Evolutionary conservation across 2,888 invertebrate species (phyloP).

Genomic region (Polydesmus complanatus): DNA sequence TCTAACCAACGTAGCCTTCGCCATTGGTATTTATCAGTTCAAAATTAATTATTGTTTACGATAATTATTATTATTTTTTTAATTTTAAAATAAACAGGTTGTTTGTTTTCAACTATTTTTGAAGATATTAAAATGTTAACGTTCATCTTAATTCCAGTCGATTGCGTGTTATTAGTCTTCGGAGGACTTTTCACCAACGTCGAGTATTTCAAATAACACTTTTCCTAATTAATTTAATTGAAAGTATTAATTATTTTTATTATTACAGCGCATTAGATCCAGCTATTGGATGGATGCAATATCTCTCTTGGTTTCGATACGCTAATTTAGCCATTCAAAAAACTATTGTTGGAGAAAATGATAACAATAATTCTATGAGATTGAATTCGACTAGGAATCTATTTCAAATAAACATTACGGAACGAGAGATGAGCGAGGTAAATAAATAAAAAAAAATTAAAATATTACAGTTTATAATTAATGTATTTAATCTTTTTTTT

Average conservation of each 20-base stretch:
- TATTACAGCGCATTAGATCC: conserved; percentile 15
- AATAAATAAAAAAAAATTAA: no score
- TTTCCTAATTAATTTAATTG: not conserved
- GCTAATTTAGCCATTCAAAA: conserved; percentile 77
- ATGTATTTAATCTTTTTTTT: no score
- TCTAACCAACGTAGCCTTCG: conserved; percentile 72
- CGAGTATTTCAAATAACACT: conserved; percentile 42
- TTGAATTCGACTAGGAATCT: no score
- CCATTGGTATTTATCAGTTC: conserved; percentile 51
- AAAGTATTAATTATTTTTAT: not conserved
- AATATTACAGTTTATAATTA: no score
- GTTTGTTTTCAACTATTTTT: conserved; percentile 71
- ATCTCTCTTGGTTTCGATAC: conserved; percentile 73
- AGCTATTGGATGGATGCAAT: conserved; percentile 48
- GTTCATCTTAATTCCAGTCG: conserved; percentile 71
- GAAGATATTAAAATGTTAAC: conserved; percentile 64
- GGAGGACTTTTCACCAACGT: conserved; percentile 71
- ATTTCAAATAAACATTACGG: no score
- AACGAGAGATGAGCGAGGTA: no score
- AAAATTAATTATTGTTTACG: not conserved
- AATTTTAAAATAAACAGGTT: conserved; percentile 39
- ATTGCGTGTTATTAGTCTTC: conserved; percentile 72
- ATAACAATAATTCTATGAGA: no score
- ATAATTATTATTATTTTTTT: conserved; percentile 23
- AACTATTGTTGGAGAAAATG: no score